Conservation (phyloP, 2,888 invertebrate genomes). For the Diaphora mendica region DNA sequence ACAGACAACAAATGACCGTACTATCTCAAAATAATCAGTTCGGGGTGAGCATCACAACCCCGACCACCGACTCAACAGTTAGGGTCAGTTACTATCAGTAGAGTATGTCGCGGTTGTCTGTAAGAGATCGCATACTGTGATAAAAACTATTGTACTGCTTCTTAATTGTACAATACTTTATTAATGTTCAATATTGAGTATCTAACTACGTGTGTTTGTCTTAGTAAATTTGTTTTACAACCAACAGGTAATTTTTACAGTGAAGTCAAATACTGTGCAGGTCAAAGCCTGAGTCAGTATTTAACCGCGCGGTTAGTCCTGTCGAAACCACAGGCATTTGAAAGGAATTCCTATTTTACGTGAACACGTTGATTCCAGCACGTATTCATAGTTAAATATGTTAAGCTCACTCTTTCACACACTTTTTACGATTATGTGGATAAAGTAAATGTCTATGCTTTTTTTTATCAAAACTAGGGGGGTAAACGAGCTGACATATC, state of each 20-base stretch:
- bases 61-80: no score
- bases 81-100: no score
- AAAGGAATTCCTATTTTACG: background rate
- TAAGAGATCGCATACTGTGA: background rate
- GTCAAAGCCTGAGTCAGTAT: background rate
- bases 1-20: no score
- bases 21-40: no score
- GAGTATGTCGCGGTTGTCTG: background rate
- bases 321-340: background rate
- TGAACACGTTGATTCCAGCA: background rate
- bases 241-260: background rate
- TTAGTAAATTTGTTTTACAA: background rate
- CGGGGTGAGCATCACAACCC: no score
- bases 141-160: background rate
- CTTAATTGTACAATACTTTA: background rate
- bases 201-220: background rate
- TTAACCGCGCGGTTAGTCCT: background rate
- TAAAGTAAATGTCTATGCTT: no score
- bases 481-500: no score
- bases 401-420: background rate
- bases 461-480: no score
- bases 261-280: background rate
- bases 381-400: background rate
- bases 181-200: background rate
- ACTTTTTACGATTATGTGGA: no score